These are phyloP conservation scores for Podarcis raffonei DNA, from an alignment of 2,113 vertebrate species.

Conservation along the genomic window DNA sequence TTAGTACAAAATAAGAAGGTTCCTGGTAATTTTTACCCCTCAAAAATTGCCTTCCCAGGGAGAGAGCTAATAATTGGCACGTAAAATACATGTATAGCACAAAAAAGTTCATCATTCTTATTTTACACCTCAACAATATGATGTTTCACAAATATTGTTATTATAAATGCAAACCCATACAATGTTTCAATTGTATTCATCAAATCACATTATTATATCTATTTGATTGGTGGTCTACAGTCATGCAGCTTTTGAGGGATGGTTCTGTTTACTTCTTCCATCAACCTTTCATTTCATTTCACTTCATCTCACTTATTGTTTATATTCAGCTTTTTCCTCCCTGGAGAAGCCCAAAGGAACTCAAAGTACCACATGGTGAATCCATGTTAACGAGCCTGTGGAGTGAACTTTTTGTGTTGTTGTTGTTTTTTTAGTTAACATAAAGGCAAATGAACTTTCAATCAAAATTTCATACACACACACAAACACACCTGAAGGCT, in stretches of 20 bases:
- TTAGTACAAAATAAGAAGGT: not conserved
- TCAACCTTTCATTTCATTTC: no score
- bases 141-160: not conserved
- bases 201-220: not conserved
- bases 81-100: not conserved
- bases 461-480: not conserved
- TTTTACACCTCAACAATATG: not conserved
- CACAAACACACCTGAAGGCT: no score
- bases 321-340: no score
- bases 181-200: not conserved
- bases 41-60: not conserved
- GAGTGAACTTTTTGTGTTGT: no score
- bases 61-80: not conserved
- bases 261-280: no score
- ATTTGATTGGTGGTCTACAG: no score
- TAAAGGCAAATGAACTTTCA: not conserved
- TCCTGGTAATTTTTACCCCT: no score
- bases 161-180: not conserved
- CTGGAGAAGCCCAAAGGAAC: no score
- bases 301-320: no score
- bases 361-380: not conserved
- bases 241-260: no score
- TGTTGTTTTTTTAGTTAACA: not conserved
- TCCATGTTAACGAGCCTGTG: no score
- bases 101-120: not conserved